Evolutionary conservation across 2,797 vertebrate genomes (phyloP).

Genomic region (Halcyon badia): DNA sequence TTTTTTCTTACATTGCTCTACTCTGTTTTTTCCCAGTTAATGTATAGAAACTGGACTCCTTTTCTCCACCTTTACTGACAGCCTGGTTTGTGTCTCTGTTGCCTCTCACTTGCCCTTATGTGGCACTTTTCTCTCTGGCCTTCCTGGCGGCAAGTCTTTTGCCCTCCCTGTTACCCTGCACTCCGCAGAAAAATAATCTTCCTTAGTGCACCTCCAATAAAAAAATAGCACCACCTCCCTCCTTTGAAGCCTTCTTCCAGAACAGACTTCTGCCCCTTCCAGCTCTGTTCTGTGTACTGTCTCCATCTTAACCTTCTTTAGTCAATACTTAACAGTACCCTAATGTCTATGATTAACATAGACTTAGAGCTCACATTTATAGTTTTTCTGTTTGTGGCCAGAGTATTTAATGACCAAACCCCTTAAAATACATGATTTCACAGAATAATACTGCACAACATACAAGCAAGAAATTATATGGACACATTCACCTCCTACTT

Average conservation of each 20-base stretch:
- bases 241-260: background rate
- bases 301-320: background rate
- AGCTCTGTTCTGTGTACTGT: background rate
- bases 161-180: background rate
- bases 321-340: background rate
- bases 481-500: background rate
- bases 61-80: background rate
- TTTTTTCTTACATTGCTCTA: background rate
- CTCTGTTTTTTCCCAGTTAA: background rate
- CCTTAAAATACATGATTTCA: background rate
- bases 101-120: background rate
- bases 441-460: background rate
- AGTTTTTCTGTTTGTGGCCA: background rate
- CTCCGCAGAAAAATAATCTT: background rate
- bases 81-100: background rate
- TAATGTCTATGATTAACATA: background rate
- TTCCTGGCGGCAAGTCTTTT: background rate
- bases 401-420: background rate
- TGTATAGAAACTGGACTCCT: background rate
- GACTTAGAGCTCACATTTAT: background rate
- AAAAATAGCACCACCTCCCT: background rate
- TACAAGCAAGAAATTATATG: background rate
- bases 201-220: rapidly evolving
- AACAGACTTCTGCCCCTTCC: background rate
- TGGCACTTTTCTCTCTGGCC: background rate